These are phyloP conservation scores for Oostethus manadensis DNA, from an alignment of 2,113 vertebrate species.

Conservation along the genomic window DNA sequence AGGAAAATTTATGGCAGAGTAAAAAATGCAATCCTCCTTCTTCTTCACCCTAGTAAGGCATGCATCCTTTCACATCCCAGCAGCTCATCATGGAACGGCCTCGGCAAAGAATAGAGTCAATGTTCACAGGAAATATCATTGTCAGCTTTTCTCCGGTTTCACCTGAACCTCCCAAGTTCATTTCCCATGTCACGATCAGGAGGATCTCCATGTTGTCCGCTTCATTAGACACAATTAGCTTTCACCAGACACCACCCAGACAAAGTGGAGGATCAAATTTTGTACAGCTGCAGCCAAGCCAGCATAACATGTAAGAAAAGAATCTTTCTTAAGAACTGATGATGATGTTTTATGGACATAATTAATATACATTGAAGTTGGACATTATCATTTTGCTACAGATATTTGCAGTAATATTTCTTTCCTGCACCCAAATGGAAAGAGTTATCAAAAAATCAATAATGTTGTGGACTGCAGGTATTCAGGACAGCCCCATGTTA, in stretches of 20 bases:
- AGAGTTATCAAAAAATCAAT: too few relatives aligned
- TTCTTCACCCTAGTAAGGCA: constrained; percentile 23
- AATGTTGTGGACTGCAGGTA: too few relatives aligned
- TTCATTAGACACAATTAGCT: constrained; percentile 35
- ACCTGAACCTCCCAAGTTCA: constrained; percentile 38
- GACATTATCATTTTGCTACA: too few relatives aligned
- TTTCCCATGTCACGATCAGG: constrained; percentile 38
- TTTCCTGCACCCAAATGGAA: too few relatives aligned
- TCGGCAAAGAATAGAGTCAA: constrained; percentile 49
- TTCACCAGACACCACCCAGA: constrained; percentile 27
- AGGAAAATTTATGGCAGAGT: too few relatives aligned
- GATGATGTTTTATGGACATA: too few relatives aligned
- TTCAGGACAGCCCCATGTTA: too few relatives aligned
- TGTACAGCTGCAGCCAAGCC: not conserved
- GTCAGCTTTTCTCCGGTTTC: constrained; percentile 51
- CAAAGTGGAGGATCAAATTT: not conserved
- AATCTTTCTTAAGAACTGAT: too few relatives aligned
- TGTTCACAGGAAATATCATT: constrained; percentile 64
- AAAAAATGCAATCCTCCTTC: too few relatives aligned
- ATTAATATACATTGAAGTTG: too few relatives aligned
- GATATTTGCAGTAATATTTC: too few relatives aligned
- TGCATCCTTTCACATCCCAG: constrained; percentile 60
- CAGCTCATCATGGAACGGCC: constrained; percentile 58
- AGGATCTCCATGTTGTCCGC: constrained; percentile 35
- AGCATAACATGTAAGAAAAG: too few relatives aligned